phyloP scores from a whole-genome alignment of 2,797 vertebrate genomes.

The Myotis myotis region DNA sequence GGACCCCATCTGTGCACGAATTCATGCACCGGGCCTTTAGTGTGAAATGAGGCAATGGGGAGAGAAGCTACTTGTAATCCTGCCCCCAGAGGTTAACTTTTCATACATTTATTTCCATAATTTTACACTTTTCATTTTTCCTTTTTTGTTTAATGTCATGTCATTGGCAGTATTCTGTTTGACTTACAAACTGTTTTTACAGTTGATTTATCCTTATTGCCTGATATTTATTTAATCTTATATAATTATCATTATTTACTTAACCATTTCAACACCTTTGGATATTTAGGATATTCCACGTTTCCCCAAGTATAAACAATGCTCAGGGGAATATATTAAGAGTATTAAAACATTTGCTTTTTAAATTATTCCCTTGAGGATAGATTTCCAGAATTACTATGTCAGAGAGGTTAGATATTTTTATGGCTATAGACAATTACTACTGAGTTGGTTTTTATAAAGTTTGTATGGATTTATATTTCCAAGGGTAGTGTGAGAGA shows the following conservation, averaged over 20 bases:
- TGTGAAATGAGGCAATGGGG: background rate
- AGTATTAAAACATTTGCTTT: constrained; percentile 22
- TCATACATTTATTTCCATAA: constrained; percentile 5
- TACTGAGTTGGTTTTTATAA: constrained; percentile 14
- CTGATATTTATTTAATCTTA: constrained; percentile 21
- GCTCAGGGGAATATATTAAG: background rate
- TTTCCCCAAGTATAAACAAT: background rate
- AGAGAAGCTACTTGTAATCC: background rate
- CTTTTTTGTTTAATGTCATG: background rate
- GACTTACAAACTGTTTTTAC: background rate
- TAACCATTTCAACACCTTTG: background rate
- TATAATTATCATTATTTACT: background rate
- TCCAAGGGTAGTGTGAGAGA: background rate
- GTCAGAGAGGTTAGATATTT: constrained; percentile 5
- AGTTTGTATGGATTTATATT: background rate
- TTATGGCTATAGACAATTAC: background rate
- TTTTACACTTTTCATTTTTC: background rate
- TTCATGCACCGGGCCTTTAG: too few relatives aligned
- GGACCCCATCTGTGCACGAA: too few relatives aligned
- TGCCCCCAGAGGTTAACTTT: background rate
- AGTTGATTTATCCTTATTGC: background rate
- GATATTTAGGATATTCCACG: constrained; percentile 5
- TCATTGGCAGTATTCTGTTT: background rate
- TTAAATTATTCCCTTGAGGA: constrained; percentile 9
- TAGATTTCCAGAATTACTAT: constrained; percentile 19